Percentiles rank a stretch among this genome's conserved stretches.
These are phyloP conservation scores for Glossosoma conforme DNA, from an alignment of 1,140 invertebrate genomes.

Conservation along the genomic window DNA sequence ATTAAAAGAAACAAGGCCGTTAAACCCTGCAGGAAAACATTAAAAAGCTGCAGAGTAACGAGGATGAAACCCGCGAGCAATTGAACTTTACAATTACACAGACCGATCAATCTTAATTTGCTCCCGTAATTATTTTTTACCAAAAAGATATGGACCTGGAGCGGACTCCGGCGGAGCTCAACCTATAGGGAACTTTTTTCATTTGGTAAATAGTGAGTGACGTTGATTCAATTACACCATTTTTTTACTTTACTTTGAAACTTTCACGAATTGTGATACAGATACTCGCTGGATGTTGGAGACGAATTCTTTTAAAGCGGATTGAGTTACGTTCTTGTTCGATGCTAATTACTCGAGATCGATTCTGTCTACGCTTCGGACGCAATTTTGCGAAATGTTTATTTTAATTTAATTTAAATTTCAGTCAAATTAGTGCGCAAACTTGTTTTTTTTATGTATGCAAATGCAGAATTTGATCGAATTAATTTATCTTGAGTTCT, in stretches of 20 bases:
- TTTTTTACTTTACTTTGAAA: conserved; percentile 14
- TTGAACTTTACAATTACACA: conserved; percentile 30
- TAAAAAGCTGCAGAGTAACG: conserved; percentile 2
- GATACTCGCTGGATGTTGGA: too few species aligned
- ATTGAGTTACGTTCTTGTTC: too few species aligned
- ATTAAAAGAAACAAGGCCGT: too few species aligned
- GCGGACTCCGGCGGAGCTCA: conserved; percentile 5
- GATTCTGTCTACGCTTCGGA: too few species aligned
- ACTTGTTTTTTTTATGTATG: too few species aligned
- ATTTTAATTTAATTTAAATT: too few species aligned
- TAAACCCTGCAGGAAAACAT: neutral
- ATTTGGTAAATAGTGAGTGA: conserved; percentile 23
- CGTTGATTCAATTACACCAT: conserved; percentile 27
- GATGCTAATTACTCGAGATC: too few species aligned
- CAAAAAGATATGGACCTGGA: conserved; percentile 22
- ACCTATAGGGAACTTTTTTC: conserved; percentile 16
- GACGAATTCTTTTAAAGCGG: too few species aligned
- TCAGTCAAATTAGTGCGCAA: too few species aligned
- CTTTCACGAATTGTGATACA: conserved; percentile 1
- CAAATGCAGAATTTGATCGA: too few species aligned
- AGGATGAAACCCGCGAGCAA: neutral
- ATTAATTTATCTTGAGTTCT: too few species aligned
- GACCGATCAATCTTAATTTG: conserved; percentile 32
- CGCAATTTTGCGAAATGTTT: too few species aligned
- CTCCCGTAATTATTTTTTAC: conserved; percentile 20